A percentile compares a stretch with the other conserved stretches of the same genome.
Evolutionary conservation across 1,140 invertebrate genomes (phyloP).

Genomic region (Aethina tumida): DNA sequence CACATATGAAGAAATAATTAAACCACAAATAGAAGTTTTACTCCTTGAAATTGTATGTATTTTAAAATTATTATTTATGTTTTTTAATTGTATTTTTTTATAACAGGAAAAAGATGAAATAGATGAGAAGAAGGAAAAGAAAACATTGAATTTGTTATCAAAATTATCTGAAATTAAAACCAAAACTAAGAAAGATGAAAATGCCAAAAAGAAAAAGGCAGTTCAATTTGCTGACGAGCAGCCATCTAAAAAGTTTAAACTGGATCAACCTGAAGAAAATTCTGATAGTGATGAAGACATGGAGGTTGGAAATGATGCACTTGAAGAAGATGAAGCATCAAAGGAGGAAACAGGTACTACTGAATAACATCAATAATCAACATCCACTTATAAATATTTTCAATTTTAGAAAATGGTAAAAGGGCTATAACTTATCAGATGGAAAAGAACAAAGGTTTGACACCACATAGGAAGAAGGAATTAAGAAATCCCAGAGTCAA

Average conservation of each 20-base stretch:
- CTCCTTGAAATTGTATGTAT: slow-evolving; percentile 13
- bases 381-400: slow-evolving; percentile 1
- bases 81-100: slow-evolving; percentile 23
- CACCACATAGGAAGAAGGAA: slow-evolving; percentile 80
- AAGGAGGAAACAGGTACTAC: slow-evolving; percentile 8
- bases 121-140: slow-evolving; percentile 28
- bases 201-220: slow-evolving; percentile 26
- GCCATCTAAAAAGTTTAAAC: slow-evolving; percentile 29
- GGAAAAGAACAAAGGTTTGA: slow-evolving; percentile 90
- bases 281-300: slow-evolving; percentile 28
- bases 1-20: slow-evolving; percentile 52
- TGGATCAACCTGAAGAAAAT: slow-evolving; percentile 29
- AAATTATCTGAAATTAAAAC: slow-evolving; percentile 6
- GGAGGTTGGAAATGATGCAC: slow-evolving; percentile 14
- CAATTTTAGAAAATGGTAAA: slow-evolving; percentile 42
- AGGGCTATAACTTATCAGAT: slow-evolving; percentile 87
- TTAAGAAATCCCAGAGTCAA: slow-evolving; percentile 88
- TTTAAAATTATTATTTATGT: slow-evolving; percentile 9
- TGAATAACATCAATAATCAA: not conserved
- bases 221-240: slow-evolving; percentile 27
- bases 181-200: slow-evolving; percentile 5
- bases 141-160: slow-evolving; percentile 33
- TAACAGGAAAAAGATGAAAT: slow-evolving; percentile 20
- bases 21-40: slow-evolving; percentile 49
- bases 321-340: slow-evolving; percentile 23